Conservation (phyloP, 1,140 invertebrate genomes). For the Nephila pilipes region DNA sequence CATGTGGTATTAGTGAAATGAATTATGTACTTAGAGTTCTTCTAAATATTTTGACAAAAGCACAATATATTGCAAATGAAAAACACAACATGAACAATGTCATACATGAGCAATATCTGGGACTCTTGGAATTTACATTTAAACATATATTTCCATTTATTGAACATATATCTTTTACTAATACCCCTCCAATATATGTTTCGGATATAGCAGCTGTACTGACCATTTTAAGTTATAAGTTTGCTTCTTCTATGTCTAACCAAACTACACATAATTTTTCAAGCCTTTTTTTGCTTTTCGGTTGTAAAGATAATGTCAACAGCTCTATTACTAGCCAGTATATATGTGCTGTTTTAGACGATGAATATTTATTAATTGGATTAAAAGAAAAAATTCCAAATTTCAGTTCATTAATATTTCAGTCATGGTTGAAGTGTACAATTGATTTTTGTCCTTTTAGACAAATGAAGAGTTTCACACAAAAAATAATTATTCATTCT, state of each 20-base stretch:
- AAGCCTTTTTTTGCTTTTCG: conserved; percentile 45
- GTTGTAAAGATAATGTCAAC: conserved; percentile 13
- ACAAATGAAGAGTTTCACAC: background rate
- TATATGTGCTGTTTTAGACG: conserved; percentile 45
- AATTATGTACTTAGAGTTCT: conserved; percentile 54
- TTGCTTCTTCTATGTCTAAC: background rate
- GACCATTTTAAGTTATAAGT: conserved; percentile 11
- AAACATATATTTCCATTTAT: conserved; percentile 51
- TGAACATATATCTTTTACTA: conserved; percentile 4
- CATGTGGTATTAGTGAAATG: conserved; percentile 45
- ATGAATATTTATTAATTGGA: background rate
- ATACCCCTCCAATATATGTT: conserved; percentile 46
- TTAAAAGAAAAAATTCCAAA: background rate
- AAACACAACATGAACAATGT: background rate
- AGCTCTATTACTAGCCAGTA: background rate
- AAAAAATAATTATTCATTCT: background rate
- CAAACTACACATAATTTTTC: background rate
- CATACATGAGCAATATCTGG: background rate
- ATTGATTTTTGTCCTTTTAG: conserved; percentile 12
- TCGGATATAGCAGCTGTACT: conserved; percentile 53
- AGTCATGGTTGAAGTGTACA: conserved; percentile 45
- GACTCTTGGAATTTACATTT: conserved; percentile 37
- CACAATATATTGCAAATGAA: background rate
- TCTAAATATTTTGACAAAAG: conserved; percentile 23
- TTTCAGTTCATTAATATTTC: conserved; percentile 41